Evolutionary conservation across 2,888 invertebrate genomes (phyloP), one percentile per base, ranked within the genome.

Genomic region (Ariolimax columbianus): DNA sequence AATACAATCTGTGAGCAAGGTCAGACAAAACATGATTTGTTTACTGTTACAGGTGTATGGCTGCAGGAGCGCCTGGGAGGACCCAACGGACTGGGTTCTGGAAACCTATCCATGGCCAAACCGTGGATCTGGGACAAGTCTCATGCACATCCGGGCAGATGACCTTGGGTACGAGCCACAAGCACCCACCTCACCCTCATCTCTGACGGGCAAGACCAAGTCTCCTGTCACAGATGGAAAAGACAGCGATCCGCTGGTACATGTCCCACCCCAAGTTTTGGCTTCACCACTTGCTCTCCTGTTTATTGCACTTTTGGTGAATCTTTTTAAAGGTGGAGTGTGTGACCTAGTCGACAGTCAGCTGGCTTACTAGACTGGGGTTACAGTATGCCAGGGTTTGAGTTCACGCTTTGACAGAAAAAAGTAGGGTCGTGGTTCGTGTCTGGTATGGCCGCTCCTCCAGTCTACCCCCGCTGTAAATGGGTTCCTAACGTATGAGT

Each of bases 81-180:
- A 99, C 95, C 99, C 99, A 3, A 96, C 97, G 40, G 97, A 97
- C 86, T 98, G 98, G 95, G 97, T 99, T 89, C 95, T 97, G 88
- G 97, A 98, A 89, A 97, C 97, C 9, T 99, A 98, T 95, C 99
- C 99, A 0, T 99, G 99, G 99, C 86, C 84, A 14, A 84, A 77
- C 75, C 77, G 86, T n/a, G 87, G 87, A 23, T 83, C 86, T 30
- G 94, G 92, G 90, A 93, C 92, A 77, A 92, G 92, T 36, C 91
- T 94, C 85, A 91, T 94, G 82, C 93, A 95, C 94, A 96, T 99
- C 86, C 96, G 97, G 79, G 97, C 98, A 4, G 98, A 98, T 94
- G 98, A 99, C 94, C 97, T 98, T 79, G 98, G 98, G 17, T 96
- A 97, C 79, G 98, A 98, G 91, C 90, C 90, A 23, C 90, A 91